Base-by-base conservation (phyloP, 2,797 vertebrate species). In the Danio kyathit region DNA sequence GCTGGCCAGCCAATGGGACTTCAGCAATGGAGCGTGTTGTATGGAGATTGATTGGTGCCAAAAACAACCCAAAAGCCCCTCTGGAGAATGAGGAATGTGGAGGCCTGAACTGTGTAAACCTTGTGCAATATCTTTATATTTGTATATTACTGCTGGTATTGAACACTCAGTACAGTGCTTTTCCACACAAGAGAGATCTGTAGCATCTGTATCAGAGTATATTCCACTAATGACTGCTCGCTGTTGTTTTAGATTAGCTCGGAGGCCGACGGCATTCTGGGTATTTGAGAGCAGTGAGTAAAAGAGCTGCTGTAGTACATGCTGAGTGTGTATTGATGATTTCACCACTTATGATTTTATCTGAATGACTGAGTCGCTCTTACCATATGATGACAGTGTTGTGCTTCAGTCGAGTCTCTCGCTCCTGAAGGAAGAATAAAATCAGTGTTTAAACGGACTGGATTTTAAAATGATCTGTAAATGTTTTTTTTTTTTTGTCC, bases 1-100 rank as follows among this genome's bases (percentile, higher is more conserved):
- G 78, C 82, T 74, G 76, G 64, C 81, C 82, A 74, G 65, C 44
- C 80, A 44, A 72, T 67, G 61, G 43, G 70, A 72, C 44, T 40
- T 38, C 43, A 65, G 46, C 44, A 70, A 48, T 19, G 19, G 41
- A 21, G 7, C 65, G 43, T 29, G 5, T 67, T 5, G 6, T 16
- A 54, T 9, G 10, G 52, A 75, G 75, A 63, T 54, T 14, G 69
- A 66, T 77, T 71, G 44, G 87, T 86, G 85, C 82, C 87, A 86
- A 85, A 84, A 79, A 64, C 10, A 76, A 48, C 78, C 72, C 49
- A 46, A 46, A 73, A 73, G 40, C 59, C n/a, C 40, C 40, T 76
- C 48, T 10, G 67, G 46, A 17, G n/a, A n/a, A 56, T 59, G 48
- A 63, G 73, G 67, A 56, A 74, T 1, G 0, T 51, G 21, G 59